Evolutionary conservation across 2,113 vertebrate species (phyloP).

Genomic region (Trichomycterus rosablanca): DNA sequence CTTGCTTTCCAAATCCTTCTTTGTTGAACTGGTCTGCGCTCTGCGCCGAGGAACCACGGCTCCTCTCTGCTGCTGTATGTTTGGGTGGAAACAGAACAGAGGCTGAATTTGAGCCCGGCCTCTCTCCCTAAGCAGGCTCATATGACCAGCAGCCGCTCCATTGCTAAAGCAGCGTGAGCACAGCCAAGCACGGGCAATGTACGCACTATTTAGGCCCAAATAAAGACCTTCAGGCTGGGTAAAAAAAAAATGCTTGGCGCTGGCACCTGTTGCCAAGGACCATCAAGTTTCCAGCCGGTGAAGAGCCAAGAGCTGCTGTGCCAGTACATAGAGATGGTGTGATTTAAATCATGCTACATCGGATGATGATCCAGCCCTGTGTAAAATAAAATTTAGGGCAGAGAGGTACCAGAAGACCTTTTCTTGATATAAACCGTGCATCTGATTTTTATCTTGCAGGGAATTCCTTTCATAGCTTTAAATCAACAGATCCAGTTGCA

Average conservation of each 20-base stretch:
- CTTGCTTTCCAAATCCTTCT: constrained; percentile 20
- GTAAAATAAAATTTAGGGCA: not conserved
- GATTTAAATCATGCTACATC: not conserved
- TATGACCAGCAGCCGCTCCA: constrained; percentile 36
- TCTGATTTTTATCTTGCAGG: too few relatives aligned
- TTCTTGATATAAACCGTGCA: too few relatives aligned
- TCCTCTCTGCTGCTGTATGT: not conserved
- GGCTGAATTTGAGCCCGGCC: constrained; percentile 18
- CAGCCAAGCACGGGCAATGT: constrained; percentile 18
- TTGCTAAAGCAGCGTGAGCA: constrained; percentile 20
- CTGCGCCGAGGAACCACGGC: constrained; percentile 2
- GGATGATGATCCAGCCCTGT: not conserved
- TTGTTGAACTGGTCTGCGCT: constrained; percentile 11
- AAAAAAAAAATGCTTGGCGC: not conserved
- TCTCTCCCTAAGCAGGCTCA: constrained; percentile 10
- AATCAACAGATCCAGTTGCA: too few relatives aligned
- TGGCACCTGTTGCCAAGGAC: constrained; percentile 56
- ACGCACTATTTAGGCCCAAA: constrained; percentile 38
- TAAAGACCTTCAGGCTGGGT: constrained; percentile 34
- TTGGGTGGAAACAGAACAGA: constrained; percentile 23
- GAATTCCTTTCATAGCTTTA: too few relatives aligned
- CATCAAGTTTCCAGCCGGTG: constrained; percentile 47
- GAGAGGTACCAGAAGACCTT: too few relatives aligned
- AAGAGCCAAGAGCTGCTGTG: constrained; percentile 31
- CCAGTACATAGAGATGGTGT: constrained; percentile 10